Base-by-base conservation (phyloP, 1,140 invertebrate species). In the Leptestheria dahalacensis region DNA sequence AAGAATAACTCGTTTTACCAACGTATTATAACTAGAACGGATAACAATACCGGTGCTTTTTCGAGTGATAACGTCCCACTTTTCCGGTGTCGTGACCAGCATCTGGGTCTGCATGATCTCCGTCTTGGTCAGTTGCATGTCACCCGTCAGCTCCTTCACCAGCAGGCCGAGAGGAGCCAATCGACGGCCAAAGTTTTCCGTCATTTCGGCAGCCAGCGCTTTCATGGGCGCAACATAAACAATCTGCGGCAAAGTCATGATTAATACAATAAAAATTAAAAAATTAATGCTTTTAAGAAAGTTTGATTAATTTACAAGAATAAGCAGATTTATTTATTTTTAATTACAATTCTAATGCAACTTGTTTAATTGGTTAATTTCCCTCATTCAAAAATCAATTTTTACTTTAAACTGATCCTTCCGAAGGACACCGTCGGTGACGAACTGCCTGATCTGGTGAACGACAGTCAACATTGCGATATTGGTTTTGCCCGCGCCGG, bases 151-250 rank as follows among this genome's bases (percentile, higher is more conserved):
- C 74, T 99, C 97, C 60, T 83, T 77, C 0, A 99, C 95, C 2
- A 75, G 70, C 20, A 98, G 80, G 10, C 90, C 91, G 0, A 96
- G 74, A 6, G 78, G 74, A 26, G 77, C 74, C 1, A 97, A 73
- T 56, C 88, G 80, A 66, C 84, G 87, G 3, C 82, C 81, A 75
- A 99, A 99, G 73, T 88, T 98, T 1, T 81, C 78, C 0, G 95
- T 92, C 94, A 99, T 99, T 79, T 99, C 97, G 28, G 93, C 84
- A 1, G 96, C 96, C 20, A 99, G 72, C 1, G 97, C 96, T 77
- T 99, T 99, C 96, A 99, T 99, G 10, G 97, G 97, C 1, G 95
- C 94, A 59, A 99, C 87, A 73, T 99, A 99, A 20, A 99, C 86
- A 66, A 99, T 95, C 82, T 91, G 28, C 3, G 53, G 20, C 11